Percentiles rank a stretch among this genome's conserved stretches.
Conservation (phyloP, 2,888 invertebrate genomes). For the Xestobium rufovillosum region DNA sequence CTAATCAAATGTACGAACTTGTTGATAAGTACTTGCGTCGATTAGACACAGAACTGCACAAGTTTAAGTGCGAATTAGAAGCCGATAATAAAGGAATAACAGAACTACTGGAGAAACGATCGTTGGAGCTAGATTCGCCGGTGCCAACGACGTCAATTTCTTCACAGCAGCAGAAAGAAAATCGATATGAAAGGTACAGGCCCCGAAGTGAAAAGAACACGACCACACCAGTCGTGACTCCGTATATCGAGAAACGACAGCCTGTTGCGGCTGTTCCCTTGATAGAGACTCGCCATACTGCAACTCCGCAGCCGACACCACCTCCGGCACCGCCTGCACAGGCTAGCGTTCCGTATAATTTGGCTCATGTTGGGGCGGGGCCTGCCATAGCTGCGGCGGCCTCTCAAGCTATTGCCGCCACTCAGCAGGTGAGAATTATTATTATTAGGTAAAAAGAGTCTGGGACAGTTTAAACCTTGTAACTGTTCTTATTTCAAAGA, state of each 20-base stretch:
- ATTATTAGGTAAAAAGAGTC: conserved; percentile 3
- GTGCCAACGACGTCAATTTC: conserved; percentile 43
- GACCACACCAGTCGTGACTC: conserved; percentile 45
- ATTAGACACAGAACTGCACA: conserved; percentile 83
- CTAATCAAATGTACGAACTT: conserved; percentile 90
- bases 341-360: conserved; percentile 55
- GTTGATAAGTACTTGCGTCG: conserved; percentile 88
- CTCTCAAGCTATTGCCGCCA: conserved; percentile 92
- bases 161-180: conserved; percentile 74
- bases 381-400: conserved; percentile 91
- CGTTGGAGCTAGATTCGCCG: conserved; percentile 77
- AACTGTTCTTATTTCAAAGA: conserved; percentile 46
- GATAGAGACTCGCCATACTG: conserved; percentile 31
- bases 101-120: conserved; percentile 87
- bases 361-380: conserved; percentile 80
- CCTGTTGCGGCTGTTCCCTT: conserved; percentile 33
- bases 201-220: conserved; percentile 70
- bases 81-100: conserved; percentile 98
- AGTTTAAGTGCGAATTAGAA: conserved; percentile 98
- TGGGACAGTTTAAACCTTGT: background rate
- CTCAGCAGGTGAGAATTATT: conserved; percentile 62
- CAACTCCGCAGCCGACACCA: conserved; percentile 15
- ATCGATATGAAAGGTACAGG: conserved; percentile 51
- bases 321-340: conserved; percentile 33
- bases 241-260: conserved; percentile 46